phyloP scores from a whole-genome alignment of 2,888 invertebrate species.

The Alloscopus bannaensis region DNA sequence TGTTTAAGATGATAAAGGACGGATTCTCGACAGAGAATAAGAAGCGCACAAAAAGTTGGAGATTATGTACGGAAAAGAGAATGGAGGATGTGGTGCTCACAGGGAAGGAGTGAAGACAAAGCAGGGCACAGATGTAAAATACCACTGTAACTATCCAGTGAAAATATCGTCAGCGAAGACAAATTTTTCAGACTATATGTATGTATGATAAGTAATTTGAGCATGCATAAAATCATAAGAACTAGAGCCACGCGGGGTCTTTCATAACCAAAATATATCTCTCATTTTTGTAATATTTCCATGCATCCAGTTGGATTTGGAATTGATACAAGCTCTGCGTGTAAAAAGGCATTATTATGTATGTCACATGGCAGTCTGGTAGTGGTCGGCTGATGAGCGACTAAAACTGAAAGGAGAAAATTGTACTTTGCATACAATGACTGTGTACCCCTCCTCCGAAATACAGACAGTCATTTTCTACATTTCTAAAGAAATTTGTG shows the following conservation, averaged over 20 bases:
- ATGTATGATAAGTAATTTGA: constrained; percentile 10
- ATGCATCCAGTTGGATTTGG: constrained; percentile 12
- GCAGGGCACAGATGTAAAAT: neutral
- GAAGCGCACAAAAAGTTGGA: neutral
- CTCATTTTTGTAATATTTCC: neutral
- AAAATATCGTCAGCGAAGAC: neutral
- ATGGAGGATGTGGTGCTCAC: neutral
- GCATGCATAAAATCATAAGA: constrained; percentile 11
- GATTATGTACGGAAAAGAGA: neutral
- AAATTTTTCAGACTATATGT: neutral
- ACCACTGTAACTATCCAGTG: neutral
- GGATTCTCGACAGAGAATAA: constrained; percentile 25
- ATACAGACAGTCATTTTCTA: too few species aligned
- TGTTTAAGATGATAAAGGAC: constrained; percentile 32
- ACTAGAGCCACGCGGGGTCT: too few species aligned
- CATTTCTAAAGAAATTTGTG: too few species aligned
- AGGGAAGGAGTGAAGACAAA: constrained; percentile 7
- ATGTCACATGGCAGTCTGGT: constrained; percentile 10
- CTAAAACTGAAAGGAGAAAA: neutral
- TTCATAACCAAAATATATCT: constrained; percentile 12
- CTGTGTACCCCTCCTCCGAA: too few species aligned
- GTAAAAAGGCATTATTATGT: constrained; percentile 22
- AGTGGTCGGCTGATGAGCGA: neutral
- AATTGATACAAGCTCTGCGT: constrained; percentile 21
- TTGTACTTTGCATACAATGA: neutral